These are phyloP conservation scores for Himalopsyche phryganea DNA, from an alignment of 1,140 invertebrate genomes.

Conservation along the genomic window DNA sequence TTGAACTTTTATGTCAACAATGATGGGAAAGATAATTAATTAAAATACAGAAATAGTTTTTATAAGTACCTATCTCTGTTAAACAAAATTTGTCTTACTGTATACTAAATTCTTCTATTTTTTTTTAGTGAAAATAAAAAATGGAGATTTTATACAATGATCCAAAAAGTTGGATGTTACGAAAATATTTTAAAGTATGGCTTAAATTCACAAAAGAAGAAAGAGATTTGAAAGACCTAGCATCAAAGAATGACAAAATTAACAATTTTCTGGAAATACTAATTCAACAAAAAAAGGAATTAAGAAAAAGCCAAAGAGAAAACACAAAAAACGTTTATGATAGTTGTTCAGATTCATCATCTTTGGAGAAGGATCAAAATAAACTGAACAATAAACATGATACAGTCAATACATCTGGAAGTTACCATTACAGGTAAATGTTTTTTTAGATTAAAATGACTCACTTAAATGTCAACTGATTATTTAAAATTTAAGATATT, in stretches of 20 bases:
- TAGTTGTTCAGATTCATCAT: conserved; percentile 1
- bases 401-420: not conserved
- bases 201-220: conserved; percentile 40
- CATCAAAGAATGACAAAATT: conserved; percentile 37
- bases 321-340: not conserved
- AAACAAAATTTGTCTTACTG: too few species aligned
- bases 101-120: too few species aligned
- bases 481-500: too few species aligned
- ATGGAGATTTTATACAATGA: conserved; percentile 18
- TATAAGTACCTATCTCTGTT: too few species aligned
- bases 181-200: conserved; percentile 44
- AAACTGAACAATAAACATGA: not conserved
- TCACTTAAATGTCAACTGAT: too few species aligned
- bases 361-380: not conserved
- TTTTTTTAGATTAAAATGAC: too few species aligned
- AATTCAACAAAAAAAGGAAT: conserved; percentile 39
- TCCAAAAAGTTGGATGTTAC: conserved; percentile 30
- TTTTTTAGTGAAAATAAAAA: too few species aligned
- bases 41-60: too few species aligned
- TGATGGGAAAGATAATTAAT: too few species aligned
- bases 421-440: conserved; percentile 21
- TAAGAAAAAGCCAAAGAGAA: conserved; percentile 11
- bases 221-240: conserved; percentile 38
- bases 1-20: too few species aligned
- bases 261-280: conserved; percentile 44